phyloP scores from a whole-genome alignment of 2,888 invertebrate species.

The Dusona sp. region DNA sequence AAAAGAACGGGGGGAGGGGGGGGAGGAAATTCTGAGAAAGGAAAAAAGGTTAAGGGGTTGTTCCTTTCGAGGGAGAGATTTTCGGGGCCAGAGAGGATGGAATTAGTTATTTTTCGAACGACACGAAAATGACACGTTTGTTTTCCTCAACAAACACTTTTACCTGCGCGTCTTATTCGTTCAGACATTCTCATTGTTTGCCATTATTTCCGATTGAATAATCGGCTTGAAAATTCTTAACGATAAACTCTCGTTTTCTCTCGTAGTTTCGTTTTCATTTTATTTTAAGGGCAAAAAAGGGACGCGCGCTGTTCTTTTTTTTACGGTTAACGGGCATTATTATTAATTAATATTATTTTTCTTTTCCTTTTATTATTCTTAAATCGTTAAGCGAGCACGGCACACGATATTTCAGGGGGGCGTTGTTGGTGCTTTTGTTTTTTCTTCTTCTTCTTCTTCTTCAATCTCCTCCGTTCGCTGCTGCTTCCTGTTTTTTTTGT shows the following conservation, averaged over 20 bases:
- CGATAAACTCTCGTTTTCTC: not conserved
- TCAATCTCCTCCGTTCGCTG: not conserved
- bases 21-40: constrained; percentile 3
- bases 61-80: not conserved
- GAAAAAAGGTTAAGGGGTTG: constrained; percentile 30
- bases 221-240: not conserved
- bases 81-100: constrained; percentile 42
- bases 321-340: constrained; percentile 80
- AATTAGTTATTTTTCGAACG: constrained; percentile 73
- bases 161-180: constrained; percentile 48
- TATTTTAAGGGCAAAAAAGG: constrained; percentile 63
- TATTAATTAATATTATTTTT: constrained; percentile 46
- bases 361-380: constrained; percentile 68
- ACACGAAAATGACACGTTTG: constrained; percentile 71
- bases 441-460: constrained; percentile 15
- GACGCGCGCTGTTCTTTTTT: constrained; percentile 73
- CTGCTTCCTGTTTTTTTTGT: not conserved
- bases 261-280: not conserved
- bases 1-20: constrained; percentile 61
- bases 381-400: constrained; percentile 82
- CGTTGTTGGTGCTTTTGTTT: constrained; percentile 66
- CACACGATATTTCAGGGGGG: constrained; percentile 71
- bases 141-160: constrained; percentile 61
- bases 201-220: not conserved
- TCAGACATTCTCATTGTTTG: not conserved